Evolutionary conservation across 2,888 invertebrate species (phyloP), one percentile per base, ranked within the genome.

Genomic region (Agrochola macilenta): DNA sequence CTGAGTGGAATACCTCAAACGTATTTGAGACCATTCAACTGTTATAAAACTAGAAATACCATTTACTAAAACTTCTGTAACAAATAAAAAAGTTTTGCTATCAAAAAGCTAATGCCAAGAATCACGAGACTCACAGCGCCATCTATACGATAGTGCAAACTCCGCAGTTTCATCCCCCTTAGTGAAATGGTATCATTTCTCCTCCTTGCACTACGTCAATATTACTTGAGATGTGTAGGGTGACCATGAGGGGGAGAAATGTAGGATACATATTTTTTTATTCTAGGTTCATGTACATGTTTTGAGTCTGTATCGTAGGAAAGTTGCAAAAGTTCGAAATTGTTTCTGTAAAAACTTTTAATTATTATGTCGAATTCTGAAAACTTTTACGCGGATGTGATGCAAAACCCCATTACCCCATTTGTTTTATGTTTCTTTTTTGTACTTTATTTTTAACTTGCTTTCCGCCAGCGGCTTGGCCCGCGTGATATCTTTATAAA

Each of bases 141-240:
- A 60, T 64, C 74, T 82, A 74, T 65, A 39, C 5, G 4, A n/a
- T 49, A 63, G 68, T 54, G 73, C 74, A 12, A 58, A 20, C 39
- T 75, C 65, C 46, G 79, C 76, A 78, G 74, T 74, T 83, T 84
- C 63, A 57, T 79, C 61, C 68, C 54, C 71, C 30, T 61, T 35
- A 54, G 49, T 70, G 58, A 72, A 87, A 84, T 75, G 79, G 63
- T 79, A 82, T 85, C 85, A 87, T 82, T 84, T 77, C 80, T 69
- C 66, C 68, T 74, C 74, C 60, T 70, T 77, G 65, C 63, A 39
- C 71, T 73, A 77, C 49, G 83, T 80, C 79, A 75, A 81, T 84
- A 80, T 81, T 72, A 74, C 75, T 76, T 30, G 65, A 68, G 60
- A 57, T 61, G 9, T 11, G 60, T 76, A 64, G 81, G 83, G 86